Conservation (phyloP, 2,113 vertebrate species). For the Procavia capensis region DNA sequence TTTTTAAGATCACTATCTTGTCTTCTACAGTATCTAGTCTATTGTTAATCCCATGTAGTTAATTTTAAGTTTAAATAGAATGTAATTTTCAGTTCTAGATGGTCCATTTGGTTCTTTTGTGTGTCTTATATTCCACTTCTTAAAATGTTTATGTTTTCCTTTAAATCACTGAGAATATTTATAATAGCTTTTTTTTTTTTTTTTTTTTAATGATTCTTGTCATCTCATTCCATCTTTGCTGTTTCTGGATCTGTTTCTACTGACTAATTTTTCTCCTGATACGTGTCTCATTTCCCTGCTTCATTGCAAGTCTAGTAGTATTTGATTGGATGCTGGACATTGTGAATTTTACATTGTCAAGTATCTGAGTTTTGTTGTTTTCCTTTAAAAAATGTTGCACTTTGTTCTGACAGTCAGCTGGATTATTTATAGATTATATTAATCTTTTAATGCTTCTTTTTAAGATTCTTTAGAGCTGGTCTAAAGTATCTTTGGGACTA, state of each 20-base stretch:
- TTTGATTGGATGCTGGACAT: too few species aligned
- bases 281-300: background rate
- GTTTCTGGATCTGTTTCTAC: background rate
- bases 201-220: background rate
- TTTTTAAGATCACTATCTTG: background rate
- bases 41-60: background rate
- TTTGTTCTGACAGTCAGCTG: background rate
- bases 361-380: background rate
- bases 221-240: background rate
- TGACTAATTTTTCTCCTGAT: background rate
- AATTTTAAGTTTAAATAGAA: background rate
- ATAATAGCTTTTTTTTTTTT: background rate
- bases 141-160: background rate
- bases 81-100: conserved; percentile 17
- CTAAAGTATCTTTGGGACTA: background rate
- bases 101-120: background rate
- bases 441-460: background rate
- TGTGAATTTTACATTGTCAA: background rate
- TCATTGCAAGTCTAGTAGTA: background rate
- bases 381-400: background rate
- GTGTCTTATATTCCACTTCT: background rate
- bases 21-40: background rate
- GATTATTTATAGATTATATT: background rate
- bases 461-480: background rate
- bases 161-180: background rate